phyloP scores from a whole-genome alignment of 2,888 invertebrate species.

The Monochamus alternatus region DNA sequence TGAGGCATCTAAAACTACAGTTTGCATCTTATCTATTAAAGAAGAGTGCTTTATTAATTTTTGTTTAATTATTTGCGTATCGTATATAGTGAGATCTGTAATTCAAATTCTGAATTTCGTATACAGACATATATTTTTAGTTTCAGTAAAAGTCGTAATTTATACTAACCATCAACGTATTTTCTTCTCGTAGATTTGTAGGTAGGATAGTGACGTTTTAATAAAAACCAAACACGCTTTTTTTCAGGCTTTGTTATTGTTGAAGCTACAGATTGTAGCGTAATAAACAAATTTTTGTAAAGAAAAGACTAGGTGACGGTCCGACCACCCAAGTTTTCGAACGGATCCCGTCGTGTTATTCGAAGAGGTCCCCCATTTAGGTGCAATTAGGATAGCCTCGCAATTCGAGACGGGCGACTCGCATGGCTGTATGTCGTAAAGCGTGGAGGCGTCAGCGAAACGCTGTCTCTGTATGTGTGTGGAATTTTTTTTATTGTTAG shows the following conservation, averaged over 20 bases:
- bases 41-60: too few relatives aligned
- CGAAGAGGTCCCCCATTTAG: not conserved
- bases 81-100: too few relatives aligned
- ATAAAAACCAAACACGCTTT: not conserved
- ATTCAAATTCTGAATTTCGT: too few relatives aligned
- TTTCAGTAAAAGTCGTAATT: too few relatives aligned
- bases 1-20: too few relatives aligned
- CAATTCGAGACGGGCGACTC: not conserved
- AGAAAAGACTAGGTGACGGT: not conserved
- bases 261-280: not conserved
- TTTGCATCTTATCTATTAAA: too few relatives aligned
- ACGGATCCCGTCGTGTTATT: not conserved
- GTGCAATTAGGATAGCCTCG: not conserved
- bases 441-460: not conserved
- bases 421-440: not conserved
- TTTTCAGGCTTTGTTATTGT: not conserved
- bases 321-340: not conserved
- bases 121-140: too few relatives aligned
- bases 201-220: not conserved
- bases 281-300: not conserved
- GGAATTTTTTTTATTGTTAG: constrained; percentile 3
- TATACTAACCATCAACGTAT: too few relatives aligned
- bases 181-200: not conserved
- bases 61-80: too few relatives aligned
- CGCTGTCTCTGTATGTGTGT: not conserved